A percentile compares a stretch with the other conserved stretches of the same genome.
phyloP scores from a whole-genome alignment of 2,888 invertebrate genomes.

The Hyposoter didymator region DNA sequence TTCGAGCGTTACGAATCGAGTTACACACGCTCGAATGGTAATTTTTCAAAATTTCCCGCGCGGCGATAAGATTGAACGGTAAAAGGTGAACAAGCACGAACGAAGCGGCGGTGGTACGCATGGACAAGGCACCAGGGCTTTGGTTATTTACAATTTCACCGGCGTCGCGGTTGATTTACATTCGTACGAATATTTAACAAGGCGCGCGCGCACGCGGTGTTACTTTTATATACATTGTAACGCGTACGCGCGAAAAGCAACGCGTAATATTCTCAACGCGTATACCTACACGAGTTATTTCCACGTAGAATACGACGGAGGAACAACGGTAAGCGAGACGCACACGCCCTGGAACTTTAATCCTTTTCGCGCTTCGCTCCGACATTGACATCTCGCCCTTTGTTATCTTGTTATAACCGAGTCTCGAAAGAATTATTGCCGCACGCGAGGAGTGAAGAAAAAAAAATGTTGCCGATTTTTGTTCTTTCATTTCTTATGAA shows the following conservation, averaged over 20 bases:
- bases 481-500: background rate
- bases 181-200: constrained; percentile 10
- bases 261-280: constrained; percentile 48
- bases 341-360: constrained; percentile 60
- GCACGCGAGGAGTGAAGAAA: too few relatives aligned
- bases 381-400: constrained; percentile 21
- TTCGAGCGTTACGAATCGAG: constrained; percentile 19
- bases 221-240: background rate
- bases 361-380: constrained; percentile 15
- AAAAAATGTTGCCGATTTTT: background rate
- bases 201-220: too few relatives aligned
- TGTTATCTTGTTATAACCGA: too few relatives aligned
- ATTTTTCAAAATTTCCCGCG: too few relatives aligned
- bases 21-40: constrained; percentile 47
- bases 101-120: too few relatives aligned
- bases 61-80: too few relatives aligned
- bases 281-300: too few relatives aligned
- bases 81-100: too few relatives aligned
- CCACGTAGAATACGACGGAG: too few relatives aligned
- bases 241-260: constrained; percentile 24
- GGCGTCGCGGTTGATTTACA: background rate
- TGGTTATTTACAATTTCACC: background rate
- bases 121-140: too few relatives aligned
- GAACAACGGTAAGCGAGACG: constrained; percentile 60
- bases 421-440: too few relatives aligned